Conservation (phyloP, 2,797 vertebrate genomes). For the Cossypha niveicapilla region DNA sequence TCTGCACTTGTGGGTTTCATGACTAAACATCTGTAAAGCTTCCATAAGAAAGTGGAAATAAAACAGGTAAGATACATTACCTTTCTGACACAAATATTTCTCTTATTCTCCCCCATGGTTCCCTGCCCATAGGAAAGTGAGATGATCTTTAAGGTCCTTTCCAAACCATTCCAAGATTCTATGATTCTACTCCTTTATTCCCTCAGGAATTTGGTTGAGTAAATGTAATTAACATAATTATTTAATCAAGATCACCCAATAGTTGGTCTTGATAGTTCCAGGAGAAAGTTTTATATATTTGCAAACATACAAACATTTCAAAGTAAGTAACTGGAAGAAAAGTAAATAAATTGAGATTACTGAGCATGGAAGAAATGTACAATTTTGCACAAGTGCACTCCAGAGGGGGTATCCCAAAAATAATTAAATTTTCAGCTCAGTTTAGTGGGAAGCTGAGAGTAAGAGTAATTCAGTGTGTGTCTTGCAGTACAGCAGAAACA, state of each 20-base stretch:
- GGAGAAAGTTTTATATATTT: neutral
- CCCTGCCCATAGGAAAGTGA: neutral
- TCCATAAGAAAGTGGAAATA: neutral
- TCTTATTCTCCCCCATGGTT: neutral
- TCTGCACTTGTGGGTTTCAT: neutral
- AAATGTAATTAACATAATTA: neutral
- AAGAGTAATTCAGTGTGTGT: neutral
- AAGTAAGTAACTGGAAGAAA: neutral
- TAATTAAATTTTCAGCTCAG: neutral
- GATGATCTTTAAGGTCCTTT: neutral
- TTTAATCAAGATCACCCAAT: neutral
- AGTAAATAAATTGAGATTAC: fast-evolving
- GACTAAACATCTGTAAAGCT: neutral
- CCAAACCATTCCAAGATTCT: neutral
- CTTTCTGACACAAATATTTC: neutral
- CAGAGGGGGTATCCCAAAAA: neutral
- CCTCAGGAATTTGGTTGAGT: neutral
- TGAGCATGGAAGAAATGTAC: neutral
- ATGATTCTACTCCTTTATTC: neutral
- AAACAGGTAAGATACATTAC: neutral
- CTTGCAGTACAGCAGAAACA: neutral
- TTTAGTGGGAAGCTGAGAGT: neutral
- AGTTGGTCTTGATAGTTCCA: neutral
- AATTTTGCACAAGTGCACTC: neutral
- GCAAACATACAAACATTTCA: neutral